Conservation (phyloP, 2,888 invertebrate species). For the Meghimatium bilineatum region DNA sequence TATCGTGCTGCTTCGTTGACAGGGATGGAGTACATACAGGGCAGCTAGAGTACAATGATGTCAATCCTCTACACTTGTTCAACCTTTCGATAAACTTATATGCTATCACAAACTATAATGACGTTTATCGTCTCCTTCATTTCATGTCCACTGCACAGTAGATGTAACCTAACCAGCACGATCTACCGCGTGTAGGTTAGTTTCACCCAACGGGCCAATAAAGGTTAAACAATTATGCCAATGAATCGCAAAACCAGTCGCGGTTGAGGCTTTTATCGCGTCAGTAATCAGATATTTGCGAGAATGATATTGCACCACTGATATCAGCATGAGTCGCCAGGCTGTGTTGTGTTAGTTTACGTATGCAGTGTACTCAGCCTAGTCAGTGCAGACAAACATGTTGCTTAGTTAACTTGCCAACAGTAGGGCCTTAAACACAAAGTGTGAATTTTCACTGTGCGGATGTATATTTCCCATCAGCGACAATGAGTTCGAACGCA, state of each 20-base stretch:
- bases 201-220: background rate
- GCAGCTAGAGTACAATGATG: too few species aligned
- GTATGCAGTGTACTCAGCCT: background rate
- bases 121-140: too few species aligned
- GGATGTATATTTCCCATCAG: background rate
- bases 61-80: too few species aligned
- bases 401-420: background rate
- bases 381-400: background rate
- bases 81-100: too few species aligned
- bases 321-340: background rate
- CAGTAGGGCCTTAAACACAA: background rate
- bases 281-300: background rate
- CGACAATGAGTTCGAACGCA: slow-evolving; percentile 3
- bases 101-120: too few species aligned
- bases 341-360: background rate
- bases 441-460: background rate
- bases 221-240: background rate
- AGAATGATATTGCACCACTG: background rate
- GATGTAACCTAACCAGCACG: background rate
- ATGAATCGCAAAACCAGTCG: background rate
- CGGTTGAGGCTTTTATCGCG: background rate
- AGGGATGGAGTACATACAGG: too few species aligned
- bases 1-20: too few species aligned
- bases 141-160: too few species aligned
- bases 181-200: background rate